Percentiles rank a stretch among this genome's conserved stretches.
These are phyloP conservation scores for Eupithecia vulgata DNA, from an alignment of 2,888 invertebrate species.

Conservation along the genomic window DNA sequence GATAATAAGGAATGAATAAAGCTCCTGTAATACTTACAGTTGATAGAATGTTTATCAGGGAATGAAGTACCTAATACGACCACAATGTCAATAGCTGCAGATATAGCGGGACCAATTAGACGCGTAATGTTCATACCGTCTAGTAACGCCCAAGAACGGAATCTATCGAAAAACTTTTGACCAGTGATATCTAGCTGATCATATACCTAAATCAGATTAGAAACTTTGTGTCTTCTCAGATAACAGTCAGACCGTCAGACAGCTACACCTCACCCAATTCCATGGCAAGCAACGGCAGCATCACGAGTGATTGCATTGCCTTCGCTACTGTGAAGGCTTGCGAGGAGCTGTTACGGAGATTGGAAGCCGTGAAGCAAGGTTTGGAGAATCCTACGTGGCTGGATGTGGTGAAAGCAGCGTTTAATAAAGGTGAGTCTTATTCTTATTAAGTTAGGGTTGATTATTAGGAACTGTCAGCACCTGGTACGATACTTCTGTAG, in stretches of 20 bases:
- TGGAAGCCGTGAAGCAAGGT: constrained; percentile 70
- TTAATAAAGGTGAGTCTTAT: constrained; percentile 59
- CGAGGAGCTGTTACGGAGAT: constrained; percentile 70
- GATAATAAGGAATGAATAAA: too few species aligned
- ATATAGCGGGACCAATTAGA: too few species aligned
- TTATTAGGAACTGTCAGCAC: neutral
- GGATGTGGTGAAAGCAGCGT: constrained; percentile 79
- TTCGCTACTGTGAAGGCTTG: constrained; percentile 83
- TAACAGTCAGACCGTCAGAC: constrained; percentile 86
- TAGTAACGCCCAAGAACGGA: too few species aligned
- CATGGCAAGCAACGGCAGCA: constrained; percentile 87
- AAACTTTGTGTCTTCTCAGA: constrained; percentile 14
- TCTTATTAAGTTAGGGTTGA: neutral
- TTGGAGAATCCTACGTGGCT: constrained; percentile 79
- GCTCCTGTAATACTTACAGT: too few species aligned
- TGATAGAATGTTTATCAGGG: too few species aligned
- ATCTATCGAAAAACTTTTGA: too few species aligned
- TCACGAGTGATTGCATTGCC: constrained; percentile 88
- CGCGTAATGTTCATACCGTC: too few species aligned
- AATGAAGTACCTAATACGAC: too few species aligned
- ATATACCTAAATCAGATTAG: neutral
- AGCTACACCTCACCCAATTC: constrained; percentile 87
- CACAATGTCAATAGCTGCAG: too few species aligned
- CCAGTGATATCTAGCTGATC: too few species aligned
- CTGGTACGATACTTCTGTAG: too few species aligned